Percentiles rank a stretch among this genome's conserved stretches.
phyloP scores from a whole-genome alignment of 30 jellyfish, hydroid and myxozoan species.

The Haliclystus octoradiatus region DNA sequence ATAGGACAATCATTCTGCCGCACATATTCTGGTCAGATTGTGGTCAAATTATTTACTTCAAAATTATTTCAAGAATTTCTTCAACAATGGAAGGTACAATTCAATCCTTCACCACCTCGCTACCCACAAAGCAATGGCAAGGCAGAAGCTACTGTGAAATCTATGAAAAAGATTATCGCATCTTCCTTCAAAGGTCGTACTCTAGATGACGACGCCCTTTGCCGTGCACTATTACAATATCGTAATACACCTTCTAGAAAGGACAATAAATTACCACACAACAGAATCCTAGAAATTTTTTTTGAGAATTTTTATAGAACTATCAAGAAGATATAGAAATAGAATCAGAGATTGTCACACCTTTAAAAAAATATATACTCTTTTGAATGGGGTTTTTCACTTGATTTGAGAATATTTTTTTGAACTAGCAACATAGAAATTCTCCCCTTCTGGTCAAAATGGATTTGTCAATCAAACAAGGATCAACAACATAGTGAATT shows the following conservation, averaged over 20 bases:
- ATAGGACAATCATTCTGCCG: background rate
- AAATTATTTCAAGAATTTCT: no score
- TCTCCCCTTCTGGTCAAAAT: no score
- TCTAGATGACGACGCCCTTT: background rate
- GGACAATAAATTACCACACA: background rate
- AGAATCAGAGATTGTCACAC: no score
- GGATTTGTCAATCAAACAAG: no score
- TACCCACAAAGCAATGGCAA: background rate
- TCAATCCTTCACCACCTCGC: background rate
- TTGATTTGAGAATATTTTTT: no score
- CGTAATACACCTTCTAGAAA: background rate
- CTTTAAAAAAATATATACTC: no score
- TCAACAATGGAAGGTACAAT: background rate
- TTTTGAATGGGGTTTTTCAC: no score
- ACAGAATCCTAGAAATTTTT: no score
- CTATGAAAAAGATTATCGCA: background rate
- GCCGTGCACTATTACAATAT: background rate
- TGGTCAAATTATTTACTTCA: background rate
- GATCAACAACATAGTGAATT: no score
- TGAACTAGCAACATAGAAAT: no score
- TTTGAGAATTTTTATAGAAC: no score
- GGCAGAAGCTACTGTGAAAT: background rate
- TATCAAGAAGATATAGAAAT: no score
- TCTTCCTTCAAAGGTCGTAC: background rate
- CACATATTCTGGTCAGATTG: background rate